Base-by-base conservation (phyloP, 2,113 vertebrate species). In the Xenopus borealis region DNA sequence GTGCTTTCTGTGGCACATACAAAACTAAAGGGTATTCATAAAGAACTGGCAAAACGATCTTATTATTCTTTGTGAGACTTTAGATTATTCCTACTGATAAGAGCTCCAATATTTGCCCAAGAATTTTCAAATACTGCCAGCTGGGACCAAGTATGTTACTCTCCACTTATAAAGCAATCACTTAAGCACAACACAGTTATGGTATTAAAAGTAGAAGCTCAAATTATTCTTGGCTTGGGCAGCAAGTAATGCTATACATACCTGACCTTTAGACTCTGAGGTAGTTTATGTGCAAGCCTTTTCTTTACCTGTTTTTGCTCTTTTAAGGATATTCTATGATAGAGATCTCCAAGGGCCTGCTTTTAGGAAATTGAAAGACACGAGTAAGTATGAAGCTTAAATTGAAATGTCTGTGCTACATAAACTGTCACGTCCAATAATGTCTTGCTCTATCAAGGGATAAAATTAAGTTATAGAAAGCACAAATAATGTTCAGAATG, bases 91-190 rank as follows among this genome's bases (percentile, higher is more conserved):
- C 53, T 72, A 66, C 66, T 75, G 72, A 75, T 75, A 75, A 75
- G 72, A 62, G 55, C 19, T 68, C 72, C 72, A 67, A 66, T 75
- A 75, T 75, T 75, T 75, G 72, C 55, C 72, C 64, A 75, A 75
- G 72, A 50, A 69, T 75, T 75, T 75, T 69, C 66, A 67, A 46
- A 62, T 62, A 40, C 72, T 75, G 72, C 65, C 66, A 75, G 72
- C 72, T 75, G 72, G 65, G 66, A 75, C 64, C 65, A 53, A 59
- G 30, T 45, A 18, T 68, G 72, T 53, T 75, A 50, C 66, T 75
- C 72, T 75, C 72, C 72, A 75, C 72, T 75, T 75, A 75, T 75
- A 75, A 75, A 75, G 72, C 72, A 75, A 75, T 75, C 72, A 75
- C 72, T 75, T 75, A 68, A 75, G 72, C 65, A 62, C 62, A 75